phyloP scores from a whole-genome alignment of 2,888 invertebrate genomes.

The Capitulum mitella region DNA sequence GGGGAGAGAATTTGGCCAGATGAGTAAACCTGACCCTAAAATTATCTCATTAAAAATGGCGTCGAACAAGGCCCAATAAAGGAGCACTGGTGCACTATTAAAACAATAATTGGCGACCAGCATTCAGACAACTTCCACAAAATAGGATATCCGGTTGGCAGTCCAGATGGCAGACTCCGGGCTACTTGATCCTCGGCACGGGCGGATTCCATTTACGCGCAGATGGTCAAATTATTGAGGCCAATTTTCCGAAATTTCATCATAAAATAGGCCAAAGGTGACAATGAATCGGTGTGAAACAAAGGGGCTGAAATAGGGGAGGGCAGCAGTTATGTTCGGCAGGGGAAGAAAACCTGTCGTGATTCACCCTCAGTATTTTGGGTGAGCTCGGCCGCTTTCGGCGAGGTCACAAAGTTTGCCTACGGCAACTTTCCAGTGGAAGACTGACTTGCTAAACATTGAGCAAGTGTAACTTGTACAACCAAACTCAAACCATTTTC shows the following conservation, averaged over 20 bases:
- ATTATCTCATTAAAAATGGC: conserved; percentile 8
- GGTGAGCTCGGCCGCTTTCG: no score
- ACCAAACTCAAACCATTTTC: no score
- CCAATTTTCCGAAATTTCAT: background rate
- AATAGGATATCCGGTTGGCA: conserved; percentile 12
- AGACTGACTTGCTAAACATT: no score
- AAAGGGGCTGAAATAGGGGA: background rate
- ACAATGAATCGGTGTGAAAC: background rate
- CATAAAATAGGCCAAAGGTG: background rate
- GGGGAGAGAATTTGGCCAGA: background rate
- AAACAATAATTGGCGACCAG: background rate
- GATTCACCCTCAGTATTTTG: no score
- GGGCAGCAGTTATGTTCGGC: background rate
- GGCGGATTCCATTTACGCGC: background rate
- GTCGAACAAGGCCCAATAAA: background rate
- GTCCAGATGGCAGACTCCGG: background rate
- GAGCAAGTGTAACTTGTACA: no score
- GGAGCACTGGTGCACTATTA: background rate
- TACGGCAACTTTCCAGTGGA: no score
- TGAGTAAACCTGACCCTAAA: conserved; percentile 9
- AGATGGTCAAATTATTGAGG: conserved; percentile 8
- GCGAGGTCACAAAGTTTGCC: no score
- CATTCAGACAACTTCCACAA: background rate
- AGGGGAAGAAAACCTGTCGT: no score
- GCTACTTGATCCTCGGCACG: background rate